Percentiles rank a stretch among this genome's conserved stretches.
These are phyloP conservation scores for Cydia fagiglandana DNA, from an alignment of 1,140 invertebrate genomes.

Conservation along the genomic window DNA sequence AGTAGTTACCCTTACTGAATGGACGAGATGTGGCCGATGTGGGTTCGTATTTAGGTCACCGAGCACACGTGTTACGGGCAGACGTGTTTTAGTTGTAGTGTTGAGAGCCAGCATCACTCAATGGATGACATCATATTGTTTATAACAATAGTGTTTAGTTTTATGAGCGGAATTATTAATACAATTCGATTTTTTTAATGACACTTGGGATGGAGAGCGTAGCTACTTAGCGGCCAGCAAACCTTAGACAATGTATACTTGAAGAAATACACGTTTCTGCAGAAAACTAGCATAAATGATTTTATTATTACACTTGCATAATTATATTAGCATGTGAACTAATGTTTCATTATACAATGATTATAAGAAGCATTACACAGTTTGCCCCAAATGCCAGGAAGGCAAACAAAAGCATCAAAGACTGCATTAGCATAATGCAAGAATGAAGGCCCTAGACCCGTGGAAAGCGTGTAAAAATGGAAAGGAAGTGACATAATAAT, in stretches of 20 bases:
- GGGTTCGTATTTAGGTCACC: constrained; percentile 15
- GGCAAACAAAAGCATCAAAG: constrained; percentile 6
- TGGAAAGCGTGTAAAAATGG: constrained; percentile 6
- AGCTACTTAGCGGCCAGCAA: too few species aligned
- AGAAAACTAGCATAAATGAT: background rate
- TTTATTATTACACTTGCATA: background rate
- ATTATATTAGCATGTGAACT: background rate
- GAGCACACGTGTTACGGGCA: background rate
- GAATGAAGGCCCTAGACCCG: constrained; percentile 2
- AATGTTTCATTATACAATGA: background rate
- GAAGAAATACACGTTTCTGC: too few species aligned
- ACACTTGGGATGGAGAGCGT: background rate
- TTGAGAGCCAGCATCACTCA: background rate
- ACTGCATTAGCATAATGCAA: constrained; percentile 11
- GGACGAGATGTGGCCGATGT: constrained; percentile 17
- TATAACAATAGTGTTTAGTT: background rate
- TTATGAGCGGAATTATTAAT: background rate
- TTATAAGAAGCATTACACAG: background rate
- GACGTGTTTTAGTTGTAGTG: background rate
- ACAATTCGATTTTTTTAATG: too few species aligned
- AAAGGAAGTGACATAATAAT: constrained; percentile 13
- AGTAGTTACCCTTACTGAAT: constrained; percentile 15
- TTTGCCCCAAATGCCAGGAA: background rate
- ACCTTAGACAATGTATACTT: too few species aligned
- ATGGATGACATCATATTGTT: background rate